Base-by-base conservation (phyloP, 2,888 invertebrate genomes). In the Micropterix aruncella region DNA sequence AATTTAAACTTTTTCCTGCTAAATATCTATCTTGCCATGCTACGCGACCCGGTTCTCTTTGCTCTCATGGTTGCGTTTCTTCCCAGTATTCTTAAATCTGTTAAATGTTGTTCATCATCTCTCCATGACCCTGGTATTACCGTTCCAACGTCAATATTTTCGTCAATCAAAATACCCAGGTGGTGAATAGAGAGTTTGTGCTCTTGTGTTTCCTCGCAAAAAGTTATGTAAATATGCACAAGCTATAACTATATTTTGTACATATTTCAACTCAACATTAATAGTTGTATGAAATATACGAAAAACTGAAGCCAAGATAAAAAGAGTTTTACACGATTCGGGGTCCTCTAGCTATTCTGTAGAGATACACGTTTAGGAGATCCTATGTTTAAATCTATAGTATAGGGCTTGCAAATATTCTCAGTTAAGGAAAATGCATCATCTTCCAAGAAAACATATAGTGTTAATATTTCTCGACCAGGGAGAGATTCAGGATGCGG, bases 81-180 rank as follows among this genome's bases (percentile, higher is more conserved):
- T 43, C n/a, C 43, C 43, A 43, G 43, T 41, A 41, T 40, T 41
- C 40, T 43, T 43, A 43, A 43, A 41, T n/a, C 43, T 43, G n/a
- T 16, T 43, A 41, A 43, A 43, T 16, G 40, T 43, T 43, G 38
- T 43, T 40, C 43, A 41, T 27, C 41, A 40, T n/a, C n/a, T n/a
- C n/a, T n/a, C n/a, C n/a, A n/a, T n/a, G n/a, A 43, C 41, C 38
- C 41, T 43, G 43, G 43, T 43, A 43, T 43, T 43, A 43, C 43
- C 40, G 38, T 43, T 43, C 40, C 43, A 41, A 43, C 15, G 40
- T 43, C 43, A 43, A 43, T 43, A 43, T 43, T 40, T 43, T 43
- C 40, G 40, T 40, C 40, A n/a, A 43, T 43, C 43, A 43, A 43
- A 41, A 40, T 38, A 43, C 43, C 43, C 43, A 43, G 43, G 15